These are phyloP conservation scores for Xestia c-nigrum DNA, from an alignment of 2,888 invertebrate species.

Conservation along the genomic window DNA sequence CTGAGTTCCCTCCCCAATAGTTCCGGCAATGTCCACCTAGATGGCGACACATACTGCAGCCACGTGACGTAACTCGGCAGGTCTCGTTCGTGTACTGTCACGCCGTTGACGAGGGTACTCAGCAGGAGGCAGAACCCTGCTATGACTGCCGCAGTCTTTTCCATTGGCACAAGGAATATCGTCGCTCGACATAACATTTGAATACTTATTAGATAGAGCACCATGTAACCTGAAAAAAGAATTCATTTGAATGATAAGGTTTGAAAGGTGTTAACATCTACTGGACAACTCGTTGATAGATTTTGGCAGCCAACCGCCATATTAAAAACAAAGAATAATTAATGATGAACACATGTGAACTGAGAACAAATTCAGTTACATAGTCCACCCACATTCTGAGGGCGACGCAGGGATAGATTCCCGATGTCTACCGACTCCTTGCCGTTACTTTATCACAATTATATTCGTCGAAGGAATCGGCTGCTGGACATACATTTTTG, in stretches of 20 bases:
- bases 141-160: conserved; percentile 92
- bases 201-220: conserved; percentile 92
- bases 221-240: conserved; percentile 91
- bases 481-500: neutral
- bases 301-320: neutral
- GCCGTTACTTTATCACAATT: neutral
- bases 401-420: neutral
- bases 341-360: too few species aligned
- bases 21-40: conserved; percentile 93
- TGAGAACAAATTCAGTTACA: neutral
- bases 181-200: conserved; percentile 93
- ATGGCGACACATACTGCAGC: conserved; percentile 93
- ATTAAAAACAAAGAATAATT: too few species aligned
- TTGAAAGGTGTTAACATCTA: neutral
- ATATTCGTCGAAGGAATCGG: neutral
- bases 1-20: conserved; percentile 92
- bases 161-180: conserved; percentile 92
- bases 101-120: conserved; percentile 92
- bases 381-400: neutral
- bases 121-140: conserved; percentile 91
- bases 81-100: conserved; percentile 92
- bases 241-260: neutral
- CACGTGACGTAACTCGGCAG: conserved; percentile 92
- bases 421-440: neutral
- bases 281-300: neutral